Conservation (phyloP, 2,888 invertebrate species). For the Ectobius pallidus region DNA sequence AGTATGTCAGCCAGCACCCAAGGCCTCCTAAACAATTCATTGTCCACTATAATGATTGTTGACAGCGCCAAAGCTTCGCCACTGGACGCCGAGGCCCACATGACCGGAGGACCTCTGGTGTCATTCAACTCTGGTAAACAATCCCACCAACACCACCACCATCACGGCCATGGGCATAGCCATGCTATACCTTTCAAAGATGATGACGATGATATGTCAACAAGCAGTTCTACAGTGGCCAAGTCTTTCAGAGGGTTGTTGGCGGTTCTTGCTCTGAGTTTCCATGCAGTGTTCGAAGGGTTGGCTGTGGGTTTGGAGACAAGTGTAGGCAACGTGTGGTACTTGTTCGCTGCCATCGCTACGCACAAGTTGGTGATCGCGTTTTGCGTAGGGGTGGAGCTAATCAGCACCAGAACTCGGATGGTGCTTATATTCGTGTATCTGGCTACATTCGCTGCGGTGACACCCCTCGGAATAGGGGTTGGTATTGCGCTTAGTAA, state of each 20-base stretch:
- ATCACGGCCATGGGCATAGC: conserved; percentile 31
- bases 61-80: conserved; percentile 41
- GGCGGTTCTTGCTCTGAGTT: conserved; percentile 80
- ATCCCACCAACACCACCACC: conserved; percentile 36
- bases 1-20: conserved; percentile 48
- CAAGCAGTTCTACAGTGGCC: conserved; percentile 31
- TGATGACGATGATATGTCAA: conserved; percentile 34
- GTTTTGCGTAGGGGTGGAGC: conserved; percentile 69
- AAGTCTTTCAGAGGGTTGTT: conserved; percentile 70
- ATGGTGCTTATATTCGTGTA: conserved; percentile 59
- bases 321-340: conserved; percentile 67
- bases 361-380: conserved; percentile 71
- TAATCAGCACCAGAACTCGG: conserved; percentile 62
- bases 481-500: conserved; percentile 60
- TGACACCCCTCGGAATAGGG: conserved; percentile 71
- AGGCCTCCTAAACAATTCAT: conserved; percentile 46
- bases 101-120: conserved; percentile 38
- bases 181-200: conserved; percentile 36
- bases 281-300: conserved; percentile 88
- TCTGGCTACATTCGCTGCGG: conserved; percentile 67
- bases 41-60: conserved; percentile 41
- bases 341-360: conserved; percentile 68
- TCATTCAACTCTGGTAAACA: conserved; percentile 37
- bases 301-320: conserved; percentile 79
- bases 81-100: conserved; percentile 46